Percentiles rank a stretch among this genome's conserved stretches.
These are phyloP conservation scores for Zoanthus gigantus DNA, from an alignment of 92 coral and sea anemone genomes.

Conservation along the genomic window DNA sequence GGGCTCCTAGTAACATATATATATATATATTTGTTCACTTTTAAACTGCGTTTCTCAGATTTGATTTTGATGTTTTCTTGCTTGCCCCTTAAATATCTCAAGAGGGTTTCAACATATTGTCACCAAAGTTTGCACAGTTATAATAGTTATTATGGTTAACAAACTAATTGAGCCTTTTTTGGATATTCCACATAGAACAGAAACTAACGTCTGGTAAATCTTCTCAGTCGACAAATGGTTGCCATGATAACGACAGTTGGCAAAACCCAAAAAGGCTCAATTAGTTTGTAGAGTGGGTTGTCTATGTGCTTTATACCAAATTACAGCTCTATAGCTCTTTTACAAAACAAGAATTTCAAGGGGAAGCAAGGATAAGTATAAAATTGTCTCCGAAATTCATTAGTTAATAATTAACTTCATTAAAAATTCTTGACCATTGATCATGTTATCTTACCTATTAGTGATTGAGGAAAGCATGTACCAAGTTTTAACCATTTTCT, in stretches of 20 bases:
- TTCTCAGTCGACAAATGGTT: slow-evolving; percentile 41
- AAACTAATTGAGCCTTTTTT: slow-evolving; percentile 40
- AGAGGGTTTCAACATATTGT: not conserved
- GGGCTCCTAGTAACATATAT: slow-evolving; percentile 1
- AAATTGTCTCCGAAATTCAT: not conserved
- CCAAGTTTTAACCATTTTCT: slow-evolving; percentile 8
- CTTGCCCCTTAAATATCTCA: slow-evolving; percentile 3
- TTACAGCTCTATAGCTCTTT: not conserved
- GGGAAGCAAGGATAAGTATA: slow-evolving; percentile 3
- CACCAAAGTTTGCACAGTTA: slow-evolving; percentile 9
- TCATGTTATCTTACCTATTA: not conserved
- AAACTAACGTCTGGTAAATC: slow-evolving; percentile 13
- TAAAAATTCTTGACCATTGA: not conserved
- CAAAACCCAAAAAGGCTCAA: slow-evolving; percentile 39
- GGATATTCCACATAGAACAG: slow-evolving; percentile 11
- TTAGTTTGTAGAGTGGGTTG: slow-evolving; percentile 41
- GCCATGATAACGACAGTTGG: slow-evolving; percentile 44
- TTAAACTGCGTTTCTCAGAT: not conserved
- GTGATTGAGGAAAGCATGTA: not conserved
- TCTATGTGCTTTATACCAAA: slow-evolving; percentile 18
- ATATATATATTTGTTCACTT: not conserved
- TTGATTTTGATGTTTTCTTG: not conserved
- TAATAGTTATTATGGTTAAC: slow-evolving; percentile 24
- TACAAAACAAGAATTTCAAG: slow-evolving; percentile 2
- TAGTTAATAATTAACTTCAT: slow-evolving; percentile 1